These are phyloP conservation scores for Drosophila lini DNA, from an alignment of 1,140 invertebrate genomes.

Conservation along the genomic window DNA sequence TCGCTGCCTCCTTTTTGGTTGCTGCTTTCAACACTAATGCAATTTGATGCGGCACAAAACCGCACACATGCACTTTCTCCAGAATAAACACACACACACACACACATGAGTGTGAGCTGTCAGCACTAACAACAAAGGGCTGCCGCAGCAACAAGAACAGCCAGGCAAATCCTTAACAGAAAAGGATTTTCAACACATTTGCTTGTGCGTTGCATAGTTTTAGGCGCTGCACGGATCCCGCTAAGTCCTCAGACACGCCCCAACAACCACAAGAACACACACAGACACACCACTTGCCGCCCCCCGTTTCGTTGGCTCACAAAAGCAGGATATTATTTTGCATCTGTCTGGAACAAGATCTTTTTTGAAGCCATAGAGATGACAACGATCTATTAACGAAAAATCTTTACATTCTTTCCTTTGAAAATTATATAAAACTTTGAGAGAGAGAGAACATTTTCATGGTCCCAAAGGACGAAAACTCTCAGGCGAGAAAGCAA, in stretches of 20 bases:
- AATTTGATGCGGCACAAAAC: constrained; percentile 76
- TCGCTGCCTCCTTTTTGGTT: constrained; percentile 47
- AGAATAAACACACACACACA: background rate
- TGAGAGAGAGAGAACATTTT: no score
- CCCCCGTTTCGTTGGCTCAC: constrained; percentile 27
- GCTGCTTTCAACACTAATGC: constrained; percentile 72
- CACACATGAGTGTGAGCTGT: constrained; percentile 21
- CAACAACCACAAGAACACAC: background rate
- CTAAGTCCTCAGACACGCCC: constrained; percentile 35
- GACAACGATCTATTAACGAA: background rate
- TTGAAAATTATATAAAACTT: no score
- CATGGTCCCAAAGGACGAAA: no score
- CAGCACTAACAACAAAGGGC: constrained; percentile 14
- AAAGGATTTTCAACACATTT: constrained; percentile 75
- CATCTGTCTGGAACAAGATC: constrained; percentile 5
- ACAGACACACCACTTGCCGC: constrained; percentile 2
- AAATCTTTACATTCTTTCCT: background rate
- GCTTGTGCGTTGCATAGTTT: constrained; percentile 66
- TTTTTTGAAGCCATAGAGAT: background rate
- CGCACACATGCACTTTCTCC: constrained; percentile 47
- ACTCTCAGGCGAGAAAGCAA: no score
- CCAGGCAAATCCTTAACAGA: constrained; percentile 65
- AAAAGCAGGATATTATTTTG: constrained; percentile 61
- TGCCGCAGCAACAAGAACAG: background rate
- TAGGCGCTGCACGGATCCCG: constrained; percentile 59